Base-by-base conservation (phyloP, 2,888 invertebrate genomes). In the Acrocera orbiculus region DNA sequence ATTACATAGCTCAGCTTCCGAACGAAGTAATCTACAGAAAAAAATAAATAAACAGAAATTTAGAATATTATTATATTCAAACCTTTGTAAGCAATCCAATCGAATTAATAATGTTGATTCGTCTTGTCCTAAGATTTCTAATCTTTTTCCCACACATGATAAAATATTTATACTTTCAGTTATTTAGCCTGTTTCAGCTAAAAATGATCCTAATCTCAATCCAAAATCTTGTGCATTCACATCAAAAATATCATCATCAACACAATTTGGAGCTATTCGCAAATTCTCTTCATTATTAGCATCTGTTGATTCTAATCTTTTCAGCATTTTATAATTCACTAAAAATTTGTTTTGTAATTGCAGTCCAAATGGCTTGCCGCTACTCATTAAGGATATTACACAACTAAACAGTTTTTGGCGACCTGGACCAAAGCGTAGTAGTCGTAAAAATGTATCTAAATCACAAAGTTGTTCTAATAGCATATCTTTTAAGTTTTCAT, bases 151-250 rank as follows among this genome's bases (percentile, higher is more conserved):
- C 46, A 81, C 80, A 8, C 70, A 63, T 25, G 69, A 56, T 43
- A 87, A 62, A 34, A 89, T 73, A 27, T 68, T 64, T 50, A 80
- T 75, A 40, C 82, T 78, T 51, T 82, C 78, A 41, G 66, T 64
- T 54, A 79, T 79, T 82, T 86, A 87, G 1, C 89, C 89, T 1
- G 83, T 82, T 52, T 90, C 90, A 52, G 77, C 78, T 4, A 90
- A 69, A 62, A 92, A 92, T 40, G 70, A 70, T 37, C 81, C 82
- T 64, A 64, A 30, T 23, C 55, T 50, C 33, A 59, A 36, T 8
- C 59, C 61, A 39, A 55, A 49, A 40, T 55, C 56, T 16, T 58
- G 50, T 24, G 41, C 44, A 30, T 47, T 44, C 37, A 46, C 39
- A 19, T 45, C 46, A 33, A 48, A 47, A 29, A 44, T 43, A 14